phyloP scores from a whole-genome alignment of 2,113 vertebrate species.

The Chlorodrepanis virens region DNA sequence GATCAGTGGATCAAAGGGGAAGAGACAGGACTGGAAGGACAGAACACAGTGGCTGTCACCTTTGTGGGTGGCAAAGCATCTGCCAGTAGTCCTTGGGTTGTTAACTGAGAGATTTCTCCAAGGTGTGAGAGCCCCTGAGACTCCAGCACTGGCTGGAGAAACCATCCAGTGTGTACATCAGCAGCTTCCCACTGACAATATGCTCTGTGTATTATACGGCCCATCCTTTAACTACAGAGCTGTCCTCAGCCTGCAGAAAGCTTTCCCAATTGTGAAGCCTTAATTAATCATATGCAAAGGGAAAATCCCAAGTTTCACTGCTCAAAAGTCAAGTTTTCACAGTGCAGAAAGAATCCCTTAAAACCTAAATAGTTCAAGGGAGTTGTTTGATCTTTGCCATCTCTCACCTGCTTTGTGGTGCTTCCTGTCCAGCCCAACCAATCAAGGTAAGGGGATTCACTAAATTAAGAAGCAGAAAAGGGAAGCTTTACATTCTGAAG shows the following conservation, averaged over 20 bases:
- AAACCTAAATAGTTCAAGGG: neutral
- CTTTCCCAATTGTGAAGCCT: neutral
- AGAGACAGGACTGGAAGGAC: neutral
- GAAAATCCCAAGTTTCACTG: neutral
- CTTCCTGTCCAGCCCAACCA: neutral
- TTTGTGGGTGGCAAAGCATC: neutral
- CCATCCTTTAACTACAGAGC: neutral
- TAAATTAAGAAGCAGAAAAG: neutral
- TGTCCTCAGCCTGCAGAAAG: neutral
- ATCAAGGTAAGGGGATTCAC: neutral
- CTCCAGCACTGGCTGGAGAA: neutral
- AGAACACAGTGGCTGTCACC: neutral
- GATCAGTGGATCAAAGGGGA: neutral
- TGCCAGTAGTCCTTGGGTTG: neutral
- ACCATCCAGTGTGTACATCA: neutral
- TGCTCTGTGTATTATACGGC: no score
- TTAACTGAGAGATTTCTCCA: neutral
- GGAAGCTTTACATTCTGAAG: neutral
- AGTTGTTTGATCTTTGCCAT: neutral
- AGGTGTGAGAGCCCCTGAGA: neutral
- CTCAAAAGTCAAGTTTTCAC: neutral
- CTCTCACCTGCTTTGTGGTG: neutral
- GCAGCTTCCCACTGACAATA: neutral
- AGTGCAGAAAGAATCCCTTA: neutral
- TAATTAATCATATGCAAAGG: neutral